Percentiles rank a stretch among this genome's conserved stretches.
Conservation (phyloP, 2,797 vertebrate genomes). For the Coccyzus lansbergi region DNA sequence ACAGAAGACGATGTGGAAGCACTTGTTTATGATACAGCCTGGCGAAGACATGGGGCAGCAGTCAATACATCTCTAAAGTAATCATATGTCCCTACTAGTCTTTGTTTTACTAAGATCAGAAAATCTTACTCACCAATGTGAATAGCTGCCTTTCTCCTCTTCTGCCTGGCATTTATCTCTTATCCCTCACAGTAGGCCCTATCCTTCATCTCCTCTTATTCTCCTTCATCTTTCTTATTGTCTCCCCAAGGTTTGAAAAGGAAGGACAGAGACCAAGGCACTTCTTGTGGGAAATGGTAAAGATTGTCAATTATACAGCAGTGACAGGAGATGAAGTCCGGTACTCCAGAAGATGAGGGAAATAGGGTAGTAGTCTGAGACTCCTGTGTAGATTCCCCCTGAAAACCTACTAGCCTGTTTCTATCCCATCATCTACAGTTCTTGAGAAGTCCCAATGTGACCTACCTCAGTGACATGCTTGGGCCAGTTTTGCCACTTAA, state of each 20-base stretch:
- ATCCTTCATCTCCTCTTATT: not conserved
- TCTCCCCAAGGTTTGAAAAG: not conserved
- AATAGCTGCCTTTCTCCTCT: not conserved
- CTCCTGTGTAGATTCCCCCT: not conserved
- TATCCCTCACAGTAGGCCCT: not conserved
- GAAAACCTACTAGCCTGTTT: not conserved
- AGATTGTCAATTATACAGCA: not conserved
- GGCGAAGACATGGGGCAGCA: not conserved
- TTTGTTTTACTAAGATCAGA: not conserved
- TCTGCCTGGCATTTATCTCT: not conserved
- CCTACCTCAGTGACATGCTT: not conserved
- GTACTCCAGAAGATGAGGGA: not conserved
- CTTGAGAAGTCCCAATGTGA: not conserved
- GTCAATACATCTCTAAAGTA: not conserved
- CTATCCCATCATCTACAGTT: not conserved
- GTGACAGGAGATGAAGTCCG: not conserved
- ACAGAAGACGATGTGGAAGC: not conserved
- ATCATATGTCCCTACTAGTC: not conserved
- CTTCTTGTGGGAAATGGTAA: not conserved
- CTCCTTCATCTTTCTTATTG: not conserved
- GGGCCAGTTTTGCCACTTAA: not conserved
- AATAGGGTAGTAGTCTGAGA: not conserved
- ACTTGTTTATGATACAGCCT: not conserved
- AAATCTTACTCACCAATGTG: not conserved
- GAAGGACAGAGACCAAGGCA: not conserved